Percentiles rank a stretch among this genome's conserved stretches.
These are phyloP conservation scores for Nebria brevicollis DNA, from an alignment of 2,888 invertebrate genomes.

Conservation along the genomic window DNA sequence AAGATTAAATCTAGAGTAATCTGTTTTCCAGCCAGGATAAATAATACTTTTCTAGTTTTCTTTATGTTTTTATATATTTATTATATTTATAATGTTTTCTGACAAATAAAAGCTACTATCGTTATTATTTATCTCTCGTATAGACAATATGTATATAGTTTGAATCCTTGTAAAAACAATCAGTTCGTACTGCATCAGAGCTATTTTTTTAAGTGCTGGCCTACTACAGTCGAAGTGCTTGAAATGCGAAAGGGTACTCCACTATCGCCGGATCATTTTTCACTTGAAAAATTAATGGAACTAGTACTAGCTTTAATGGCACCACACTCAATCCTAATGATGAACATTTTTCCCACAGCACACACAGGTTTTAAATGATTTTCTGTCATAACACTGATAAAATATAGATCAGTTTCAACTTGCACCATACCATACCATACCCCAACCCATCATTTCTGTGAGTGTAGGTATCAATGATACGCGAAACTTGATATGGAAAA, in stretches of 20 bases:
- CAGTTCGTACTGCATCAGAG: neutral
- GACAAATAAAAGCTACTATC: too few species aligned
- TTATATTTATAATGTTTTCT: too few species aligned
- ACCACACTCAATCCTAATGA: neutral
- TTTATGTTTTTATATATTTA: too few species aligned
- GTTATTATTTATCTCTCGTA: neutral
- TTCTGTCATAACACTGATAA: neutral
- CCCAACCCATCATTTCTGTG: neutral
- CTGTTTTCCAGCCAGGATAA: neutral
- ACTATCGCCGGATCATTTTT: neutral
- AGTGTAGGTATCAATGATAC: neutral
- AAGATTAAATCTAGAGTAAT: neutral
- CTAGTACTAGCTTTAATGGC: neutral
- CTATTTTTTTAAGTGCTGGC: neutral
- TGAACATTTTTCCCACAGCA: neutral
- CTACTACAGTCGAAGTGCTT: neutral
- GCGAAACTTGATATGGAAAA: neutral
- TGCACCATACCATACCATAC: too few species aligned
- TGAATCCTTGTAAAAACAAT: neutral
- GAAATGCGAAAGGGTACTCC: neutral
- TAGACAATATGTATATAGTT: neutral
- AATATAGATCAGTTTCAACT: neutral
- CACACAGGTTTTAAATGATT: neutral
- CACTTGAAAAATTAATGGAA: slow-evolving; percentile 1
- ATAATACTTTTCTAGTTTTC: too few species aligned